Evolutionary conservation across 2,888 invertebrate genomes (phyloP).

Genomic region (Pseudococcus longispinus): DNA sequence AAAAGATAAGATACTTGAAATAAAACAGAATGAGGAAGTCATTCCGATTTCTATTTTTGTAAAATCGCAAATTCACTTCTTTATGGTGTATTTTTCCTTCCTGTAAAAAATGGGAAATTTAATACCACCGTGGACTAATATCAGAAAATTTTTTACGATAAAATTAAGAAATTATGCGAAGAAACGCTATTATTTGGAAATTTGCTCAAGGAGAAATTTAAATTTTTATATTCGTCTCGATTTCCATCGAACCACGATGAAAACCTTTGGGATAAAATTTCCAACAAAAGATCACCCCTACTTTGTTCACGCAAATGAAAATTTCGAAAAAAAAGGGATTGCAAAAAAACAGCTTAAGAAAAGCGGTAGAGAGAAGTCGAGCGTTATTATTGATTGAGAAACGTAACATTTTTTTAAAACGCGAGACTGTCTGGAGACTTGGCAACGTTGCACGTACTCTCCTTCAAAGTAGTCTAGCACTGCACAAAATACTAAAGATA

Average conservation of each 20-base stretch:
- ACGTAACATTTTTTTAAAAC: conserved; percentile 54
- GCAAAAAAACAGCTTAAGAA: conserved; percentile 12
- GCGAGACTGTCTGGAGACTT: conserved; percentile 54
- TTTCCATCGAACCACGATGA: neutral
- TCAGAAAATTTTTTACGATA: neutral
- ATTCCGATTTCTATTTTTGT: neutral
- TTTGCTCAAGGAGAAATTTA: neutral
- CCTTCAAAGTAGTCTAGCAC: conserved; percentile 53
- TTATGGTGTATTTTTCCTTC: neutral
- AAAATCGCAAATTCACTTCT: neutral
- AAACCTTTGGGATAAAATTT: neutral
- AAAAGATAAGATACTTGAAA: neutral
- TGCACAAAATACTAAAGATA: conserved; percentile 46
- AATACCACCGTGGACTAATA: neutral
- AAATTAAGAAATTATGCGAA: neutral
- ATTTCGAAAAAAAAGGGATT: neutral
- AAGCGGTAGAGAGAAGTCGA: conserved; percentile 43
- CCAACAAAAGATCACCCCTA: neutral
- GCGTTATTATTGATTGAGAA: conserved; percentile 57
- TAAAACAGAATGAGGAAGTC: neutral
- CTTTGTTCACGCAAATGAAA: conserved; percentile 8
- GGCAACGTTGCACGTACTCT: conserved; percentile 54
- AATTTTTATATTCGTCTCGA: neutral
- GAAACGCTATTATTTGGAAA: neutral
- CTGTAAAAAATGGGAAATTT: neutral